These are phyloP conservation scores for Heliconius nattereri DNA, from an alignment of 1,140 invertebrate species.

Conservation along the genomic window DNA sequence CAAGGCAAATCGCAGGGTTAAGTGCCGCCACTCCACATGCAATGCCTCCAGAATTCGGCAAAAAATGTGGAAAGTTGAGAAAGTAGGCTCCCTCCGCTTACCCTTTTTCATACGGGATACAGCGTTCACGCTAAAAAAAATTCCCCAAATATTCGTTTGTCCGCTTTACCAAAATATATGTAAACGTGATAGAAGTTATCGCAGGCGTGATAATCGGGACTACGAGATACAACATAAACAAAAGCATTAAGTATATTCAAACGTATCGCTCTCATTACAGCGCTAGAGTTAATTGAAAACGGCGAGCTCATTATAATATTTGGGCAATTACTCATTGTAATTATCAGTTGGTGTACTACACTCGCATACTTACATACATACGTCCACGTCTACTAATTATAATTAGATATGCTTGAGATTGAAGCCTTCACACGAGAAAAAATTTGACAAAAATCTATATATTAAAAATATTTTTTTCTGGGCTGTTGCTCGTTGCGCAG, in stretches of 20 bases:
- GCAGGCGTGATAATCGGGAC: not conserved
- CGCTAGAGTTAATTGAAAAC: conserved; percentile 37
- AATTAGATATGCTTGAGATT: conserved; percentile 20
- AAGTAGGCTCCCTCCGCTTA: too few species aligned
- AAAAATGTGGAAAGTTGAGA: too few species aligned
- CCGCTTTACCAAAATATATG: too few species aligned
- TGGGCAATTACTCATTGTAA: conserved; percentile 55
- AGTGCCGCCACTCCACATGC: too few species aligned
- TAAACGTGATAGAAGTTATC: too few species aligned
- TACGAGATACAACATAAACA: not conserved
- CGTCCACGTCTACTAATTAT: conserved; percentile 17
- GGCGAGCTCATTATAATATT: conserved; percentile 58
- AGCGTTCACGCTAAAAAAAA: too few species aligned
- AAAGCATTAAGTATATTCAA: not conserved
- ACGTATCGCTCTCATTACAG: conserved; percentile 28
- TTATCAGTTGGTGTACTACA: conserved; percentile 29
- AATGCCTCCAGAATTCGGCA: too few species aligned
- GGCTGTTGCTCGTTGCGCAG: too few species aligned
- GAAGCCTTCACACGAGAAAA: conserved; percentile 24
- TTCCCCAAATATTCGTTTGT: too few species aligned
- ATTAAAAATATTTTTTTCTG: too few species aligned
- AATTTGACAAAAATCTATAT: conserved; percentile 4
- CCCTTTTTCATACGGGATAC: too few species aligned
- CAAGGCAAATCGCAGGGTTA: too few species aligned
- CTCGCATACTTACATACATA: conserved; percentile 1